Evolutionary conservation across 2,888 invertebrate species (phyloP).

Genomic region (Diarsia dahlii): DNA sequence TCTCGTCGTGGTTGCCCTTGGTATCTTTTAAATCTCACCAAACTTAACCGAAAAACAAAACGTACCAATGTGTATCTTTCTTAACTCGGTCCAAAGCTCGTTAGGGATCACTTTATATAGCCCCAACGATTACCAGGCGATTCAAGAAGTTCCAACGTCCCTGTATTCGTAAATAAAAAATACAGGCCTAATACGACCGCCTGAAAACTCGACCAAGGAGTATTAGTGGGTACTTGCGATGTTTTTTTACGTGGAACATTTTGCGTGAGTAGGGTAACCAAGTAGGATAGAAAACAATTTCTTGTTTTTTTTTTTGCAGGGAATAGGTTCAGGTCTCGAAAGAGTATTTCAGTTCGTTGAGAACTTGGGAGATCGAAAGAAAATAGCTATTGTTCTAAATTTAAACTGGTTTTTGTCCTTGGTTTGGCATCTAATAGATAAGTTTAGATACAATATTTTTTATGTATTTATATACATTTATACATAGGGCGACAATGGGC

Average conservation of each 20-base stretch:
- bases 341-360: background rate
- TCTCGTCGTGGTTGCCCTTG: background rate
- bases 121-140: slow-evolving; percentile 67
- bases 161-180: slow-evolving; percentile 67
- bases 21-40: slow-evolving; percentile 9
- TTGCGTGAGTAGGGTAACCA: slow-evolving; percentile 60
- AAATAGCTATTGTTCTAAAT: background rate
- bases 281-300: background rate
- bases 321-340: background rate
- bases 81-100: slow-evolving; percentile 63
- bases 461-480: background rate
- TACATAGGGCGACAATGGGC: background rate
- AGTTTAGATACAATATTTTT: background rate
- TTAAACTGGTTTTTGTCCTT: background rate
- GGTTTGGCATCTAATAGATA: background rate
- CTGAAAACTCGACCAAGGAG: slow-evolving; percentile 55
- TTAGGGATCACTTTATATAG: slow-evolving; percentile 71
- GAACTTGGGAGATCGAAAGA: slow-evolving; percentile 4
- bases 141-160: slow-evolving; percentile 62
- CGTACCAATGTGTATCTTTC: slow-evolving; percentile 52
- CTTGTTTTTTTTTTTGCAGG: background rate
- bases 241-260: slow-evolving; percentile 63
- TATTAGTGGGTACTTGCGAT: slow-evolving; percentile 60
- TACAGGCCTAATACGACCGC: slow-evolving; percentile 58
- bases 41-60: slow-evolving; percentile 37